Conservation (phyloP, 2,797 vertebrate genomes). For the Parambassis ranga region DNA sequence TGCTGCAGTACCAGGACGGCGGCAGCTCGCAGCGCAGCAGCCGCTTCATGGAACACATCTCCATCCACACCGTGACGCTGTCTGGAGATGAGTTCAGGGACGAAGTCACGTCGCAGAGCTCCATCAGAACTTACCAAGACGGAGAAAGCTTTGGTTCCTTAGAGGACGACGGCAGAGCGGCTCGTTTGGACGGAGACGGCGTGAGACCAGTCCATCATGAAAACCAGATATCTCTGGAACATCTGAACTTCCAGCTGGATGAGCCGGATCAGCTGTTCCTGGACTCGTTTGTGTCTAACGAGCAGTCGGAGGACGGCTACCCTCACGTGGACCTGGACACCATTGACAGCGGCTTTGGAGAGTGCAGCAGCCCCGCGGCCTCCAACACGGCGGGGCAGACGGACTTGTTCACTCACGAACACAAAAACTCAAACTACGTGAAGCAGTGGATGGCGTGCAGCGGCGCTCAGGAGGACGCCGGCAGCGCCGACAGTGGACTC, state of each 20-base stretch:
- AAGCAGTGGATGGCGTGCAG: constrained; percentile 80
- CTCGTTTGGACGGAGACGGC: not conserved
- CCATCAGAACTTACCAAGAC: constrained; percentile 30
- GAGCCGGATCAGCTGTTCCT: constrained; percentile 80
- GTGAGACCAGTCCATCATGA: constrained; percentile 27
- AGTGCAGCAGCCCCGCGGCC: constrained; percentile 80
- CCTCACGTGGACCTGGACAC: constrained; percentile 91
- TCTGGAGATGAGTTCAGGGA: constrained; percentile 76
- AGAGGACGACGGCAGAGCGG: constrained; percentile 32
- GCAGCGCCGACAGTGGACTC: constrained; percentile 18
- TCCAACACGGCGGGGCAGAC: constrained; percentile 41
- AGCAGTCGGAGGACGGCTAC: constrained; percentile 83
- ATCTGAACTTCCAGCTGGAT: constrained; percentile 66
- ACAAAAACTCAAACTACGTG: constrained; percentile 72
- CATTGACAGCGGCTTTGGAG: constrained; percentile 89
- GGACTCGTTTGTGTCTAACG: constrained; percentile 71
- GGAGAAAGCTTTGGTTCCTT: constrained; percentile 54
- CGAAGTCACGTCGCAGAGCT: constrained; percentile 39
- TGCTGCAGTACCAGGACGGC: constrained; percentile 24
- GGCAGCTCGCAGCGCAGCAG: constrained; percentile 46
- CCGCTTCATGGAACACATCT: constrained; percentile 80
- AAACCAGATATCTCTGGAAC: constrained; percentile 50
- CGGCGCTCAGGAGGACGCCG: constrained; percentile 35
- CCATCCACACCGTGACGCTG: constrained; percentile 89
- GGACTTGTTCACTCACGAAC: constrained; percentile 48